Conservation (phyloP, 2,888 invertebrate genomes). For the Clostera curtula region DNA sequence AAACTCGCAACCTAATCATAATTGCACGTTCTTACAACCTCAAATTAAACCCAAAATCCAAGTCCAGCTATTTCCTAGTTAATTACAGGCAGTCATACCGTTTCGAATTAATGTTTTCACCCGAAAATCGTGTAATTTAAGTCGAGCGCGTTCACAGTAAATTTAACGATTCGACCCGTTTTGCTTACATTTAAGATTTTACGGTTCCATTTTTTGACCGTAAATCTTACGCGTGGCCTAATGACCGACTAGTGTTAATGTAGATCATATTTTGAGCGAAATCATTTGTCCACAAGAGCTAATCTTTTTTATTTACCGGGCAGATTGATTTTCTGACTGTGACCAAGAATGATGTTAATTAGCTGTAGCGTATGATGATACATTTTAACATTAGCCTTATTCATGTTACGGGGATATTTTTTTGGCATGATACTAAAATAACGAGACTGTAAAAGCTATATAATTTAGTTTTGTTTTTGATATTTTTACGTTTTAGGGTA, state of each 20-base stretch:
- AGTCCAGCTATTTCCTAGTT: not conserved
- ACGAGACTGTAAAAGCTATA: too few species aligned
- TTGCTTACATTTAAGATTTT: not conserved
- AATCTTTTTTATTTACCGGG: too few species aligned
- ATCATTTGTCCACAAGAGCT: too few species aligned
- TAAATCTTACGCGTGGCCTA: not conserved
- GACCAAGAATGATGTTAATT: too few species aligned
- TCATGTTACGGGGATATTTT: too few species aligned
- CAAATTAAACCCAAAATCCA: not conserved
- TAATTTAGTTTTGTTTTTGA: too few species aligned
- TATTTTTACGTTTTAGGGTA: too few species aligned
- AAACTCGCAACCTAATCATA: not conserved
- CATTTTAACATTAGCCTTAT: too few species aligned
- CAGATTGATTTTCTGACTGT: too few species aligned
- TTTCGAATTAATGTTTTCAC: constrained; percentile 1
- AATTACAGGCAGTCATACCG: not conserved
- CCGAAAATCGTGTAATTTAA: not conserved
- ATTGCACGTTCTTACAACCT: not conserved
- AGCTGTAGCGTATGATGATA: too few species aligned
- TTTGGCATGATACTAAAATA: too few species aligned
- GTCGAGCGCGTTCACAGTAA: not conserved
- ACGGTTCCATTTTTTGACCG: not conserved
- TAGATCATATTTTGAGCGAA: too few species aligned
- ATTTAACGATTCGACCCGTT: not conserved
- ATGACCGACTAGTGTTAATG: not conserved